Evolutionary conservation across 2,888 invertebrate species (phyloP).

Genomic region (Lycaena phlaeas): DNA sequence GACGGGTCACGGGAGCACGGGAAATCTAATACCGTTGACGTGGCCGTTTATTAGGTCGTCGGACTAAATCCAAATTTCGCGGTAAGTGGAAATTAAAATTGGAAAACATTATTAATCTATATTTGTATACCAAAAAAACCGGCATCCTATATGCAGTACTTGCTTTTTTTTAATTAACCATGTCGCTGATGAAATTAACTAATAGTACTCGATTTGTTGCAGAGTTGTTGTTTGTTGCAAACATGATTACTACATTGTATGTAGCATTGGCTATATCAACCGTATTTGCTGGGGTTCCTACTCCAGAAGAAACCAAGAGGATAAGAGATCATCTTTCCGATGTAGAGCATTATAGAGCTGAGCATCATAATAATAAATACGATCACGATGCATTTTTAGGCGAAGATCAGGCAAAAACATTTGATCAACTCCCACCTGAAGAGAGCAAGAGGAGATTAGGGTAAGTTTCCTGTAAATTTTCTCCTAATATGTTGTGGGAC

Average conservation of each 20-base stretch:
- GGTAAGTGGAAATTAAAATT: constrained; percentile 8
- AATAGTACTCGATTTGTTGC: too few relatives aligned
- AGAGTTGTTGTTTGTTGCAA: too few relatives aligned
- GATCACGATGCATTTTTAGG: constrained; percentile 99
- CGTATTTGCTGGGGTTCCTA: constrained; percentile 75
- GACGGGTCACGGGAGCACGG: neutral
- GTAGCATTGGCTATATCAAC: constrained; percentile 49
- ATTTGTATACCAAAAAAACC: too few relatives aligned
- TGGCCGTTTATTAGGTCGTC: constrained; percentile 29
- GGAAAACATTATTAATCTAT: too few relatives aligned
- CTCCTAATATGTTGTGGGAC: too few relatives aligned
- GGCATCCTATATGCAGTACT: too few relatives aligned
- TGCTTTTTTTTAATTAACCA: too few relatives aligned
- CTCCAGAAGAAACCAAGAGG: constrained; percentile 79
- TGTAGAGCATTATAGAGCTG: constrained; percentile 84
- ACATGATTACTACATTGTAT: constrained; percentile 50
- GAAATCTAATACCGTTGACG: constrained; percentile 35
- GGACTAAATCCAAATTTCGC: neutral
- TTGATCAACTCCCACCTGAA: constrained; percentile 94
- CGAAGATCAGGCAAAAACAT: constrained; percentile 92
- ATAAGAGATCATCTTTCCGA: constrained; percentile 81
- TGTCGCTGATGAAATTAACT: too few relatives aligned
- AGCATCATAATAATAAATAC: constrained; percentile 89
- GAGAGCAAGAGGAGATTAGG: constrained; percentile 93
- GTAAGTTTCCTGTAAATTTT: too few relatives aligned